Evolutionary conservation across 92 coral and sea anemone genomes (phyloP).

Genomic region (Umimayanthus chanpuru): DNA sequence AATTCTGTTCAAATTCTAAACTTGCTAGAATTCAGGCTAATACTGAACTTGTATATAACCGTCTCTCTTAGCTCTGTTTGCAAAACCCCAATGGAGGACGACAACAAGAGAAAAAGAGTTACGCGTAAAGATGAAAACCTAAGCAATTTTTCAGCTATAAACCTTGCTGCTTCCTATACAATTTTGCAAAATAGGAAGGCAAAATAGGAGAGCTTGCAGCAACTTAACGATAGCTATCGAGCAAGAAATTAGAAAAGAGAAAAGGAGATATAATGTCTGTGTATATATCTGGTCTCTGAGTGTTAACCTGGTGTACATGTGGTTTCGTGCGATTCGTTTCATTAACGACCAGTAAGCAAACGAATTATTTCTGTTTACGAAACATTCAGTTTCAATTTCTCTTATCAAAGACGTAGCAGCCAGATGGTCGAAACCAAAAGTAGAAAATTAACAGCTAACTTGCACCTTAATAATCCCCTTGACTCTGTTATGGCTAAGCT

Average conservation of each 20-base stretch:
- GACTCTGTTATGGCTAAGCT: slow-evolving; percentile 2
- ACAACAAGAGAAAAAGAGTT: no score
- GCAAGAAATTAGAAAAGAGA: background rate
- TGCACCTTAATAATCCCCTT: background rate
- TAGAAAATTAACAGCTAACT: slow-evolving; percentile 29
- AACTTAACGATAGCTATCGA: background rate
- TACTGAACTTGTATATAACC: background rate
- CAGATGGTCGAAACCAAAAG: slow-evolving; percentile 30
- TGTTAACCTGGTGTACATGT: background rate
- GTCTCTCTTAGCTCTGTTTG: background rate
- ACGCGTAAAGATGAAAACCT: background rate
- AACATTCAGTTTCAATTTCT: background rate
- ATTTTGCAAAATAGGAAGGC: background rate
- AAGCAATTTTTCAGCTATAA: no score
- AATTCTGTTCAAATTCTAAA: background rate
- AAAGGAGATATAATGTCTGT: background rate
- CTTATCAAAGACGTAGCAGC: background rate
- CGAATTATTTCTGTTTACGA: background rate
- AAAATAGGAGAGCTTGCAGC: background rate
- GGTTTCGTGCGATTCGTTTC: background rate
- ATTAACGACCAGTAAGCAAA: background rate
- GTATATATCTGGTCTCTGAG: background rate
- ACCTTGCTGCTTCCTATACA: background rate
- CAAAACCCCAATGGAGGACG: no score
- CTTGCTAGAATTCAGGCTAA: background rate